Percentiles rank a stretch among this genome's conserved stretches.
Evolutionary conservation across 2,888 invertebrate genomes (phyloP).

Genomic region (Scaptomyza parva): DNA sequence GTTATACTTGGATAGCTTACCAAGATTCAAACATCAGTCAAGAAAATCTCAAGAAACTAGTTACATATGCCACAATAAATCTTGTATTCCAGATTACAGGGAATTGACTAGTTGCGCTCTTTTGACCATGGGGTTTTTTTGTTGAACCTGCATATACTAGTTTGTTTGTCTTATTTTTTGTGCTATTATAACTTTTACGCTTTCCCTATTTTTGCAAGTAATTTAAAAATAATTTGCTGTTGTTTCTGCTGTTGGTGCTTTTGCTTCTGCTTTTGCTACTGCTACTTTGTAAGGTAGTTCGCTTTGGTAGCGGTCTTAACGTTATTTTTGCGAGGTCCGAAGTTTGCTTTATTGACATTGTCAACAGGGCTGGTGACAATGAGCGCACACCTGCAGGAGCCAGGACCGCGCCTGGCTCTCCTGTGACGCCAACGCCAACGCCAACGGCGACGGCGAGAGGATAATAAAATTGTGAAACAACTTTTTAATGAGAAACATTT

Average conservation of each 20-base stretch:
- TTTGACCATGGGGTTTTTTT: background rate
- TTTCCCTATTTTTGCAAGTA: constrained; percentile 71
- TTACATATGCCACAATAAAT: no score
- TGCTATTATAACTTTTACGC: constrained; percentile 57
- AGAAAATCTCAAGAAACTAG: background rate
- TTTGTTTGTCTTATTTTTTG: constrained; percentile 22
- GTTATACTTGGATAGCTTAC: background rate
- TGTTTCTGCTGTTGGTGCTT: constrained; percentile 25
- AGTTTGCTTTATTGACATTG: constrained; percentile 80
- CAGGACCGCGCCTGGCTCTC: constrained; percentile 18
- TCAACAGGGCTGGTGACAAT: constrained; percentile 66
- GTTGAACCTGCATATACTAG: background rate
- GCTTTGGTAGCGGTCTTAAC: constrained; percentile 12
- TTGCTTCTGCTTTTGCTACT: constrained; percentile 8
- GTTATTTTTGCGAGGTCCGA: constrained; percentile 37
- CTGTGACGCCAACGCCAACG: no score
- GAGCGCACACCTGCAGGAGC: constrained; percentile 58
- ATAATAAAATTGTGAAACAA: constrained; percentile 78
- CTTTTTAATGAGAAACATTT: constrained; percentile 79
- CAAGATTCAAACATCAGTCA: background rate
- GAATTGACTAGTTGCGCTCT: background rate
- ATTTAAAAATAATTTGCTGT: constrained; percentile 73
- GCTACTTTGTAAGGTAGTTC: constrained; percentile 4
- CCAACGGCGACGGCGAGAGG: constrained; percentile 41
- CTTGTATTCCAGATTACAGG: background rate